Evolutionary conservation across 1,140 invertebrate species (phyloP).

Genomic region (Lucilia sericata): DNA sequence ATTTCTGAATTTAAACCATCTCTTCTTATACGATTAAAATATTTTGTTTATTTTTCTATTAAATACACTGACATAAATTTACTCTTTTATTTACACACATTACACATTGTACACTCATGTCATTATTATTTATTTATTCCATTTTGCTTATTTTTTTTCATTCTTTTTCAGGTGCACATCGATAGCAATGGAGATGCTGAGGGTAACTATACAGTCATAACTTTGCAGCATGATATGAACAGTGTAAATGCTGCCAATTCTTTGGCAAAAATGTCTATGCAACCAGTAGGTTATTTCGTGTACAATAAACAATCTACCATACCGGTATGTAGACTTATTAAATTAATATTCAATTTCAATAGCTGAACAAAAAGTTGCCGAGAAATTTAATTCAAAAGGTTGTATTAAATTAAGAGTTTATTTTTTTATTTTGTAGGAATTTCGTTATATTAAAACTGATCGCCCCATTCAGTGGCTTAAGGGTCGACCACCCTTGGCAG

Average conservation of each 20-base stretch:
- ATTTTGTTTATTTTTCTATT: too few relatives aligned
- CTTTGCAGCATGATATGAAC: constrained; percentile 72
- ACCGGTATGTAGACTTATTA: constrained; percentile 57
- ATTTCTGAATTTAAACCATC: too few relatives aligned
- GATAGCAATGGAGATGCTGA: constrained; percentile 90
- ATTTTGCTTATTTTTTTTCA: neutral
- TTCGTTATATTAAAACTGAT: constrained; percentile 73
- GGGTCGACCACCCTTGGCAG: constrained; percentile 82
- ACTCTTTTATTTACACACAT: too few relatives aligned
- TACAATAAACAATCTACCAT: constrained; percentile 72
- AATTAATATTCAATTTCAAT: neutral
- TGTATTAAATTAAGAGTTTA: neutral
- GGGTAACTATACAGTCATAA: constrained; percentile 89
- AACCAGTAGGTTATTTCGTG: constrained; percentile 80
- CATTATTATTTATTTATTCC: neutral
- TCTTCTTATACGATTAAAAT: too few relatives aligned
- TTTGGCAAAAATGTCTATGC: constrained; percentile 71
- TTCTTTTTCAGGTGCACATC: constrained; percentile 80
- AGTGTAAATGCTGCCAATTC: constrained; percentile 50
- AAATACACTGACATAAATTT: too few relatives aligned
- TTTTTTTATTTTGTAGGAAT: constrained; percentile 69
- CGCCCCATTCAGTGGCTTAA: constrained; percentile 81
- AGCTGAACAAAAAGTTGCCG: too few relatives aligned
- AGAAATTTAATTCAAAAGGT: neutral
- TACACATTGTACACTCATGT: too few relatives aligned